Evolutionary conservation across 2,797 vertebrate species (phyloP), one percentile per base, ranked within the genome.

Genomic region (Staurois parvus): DNA sequence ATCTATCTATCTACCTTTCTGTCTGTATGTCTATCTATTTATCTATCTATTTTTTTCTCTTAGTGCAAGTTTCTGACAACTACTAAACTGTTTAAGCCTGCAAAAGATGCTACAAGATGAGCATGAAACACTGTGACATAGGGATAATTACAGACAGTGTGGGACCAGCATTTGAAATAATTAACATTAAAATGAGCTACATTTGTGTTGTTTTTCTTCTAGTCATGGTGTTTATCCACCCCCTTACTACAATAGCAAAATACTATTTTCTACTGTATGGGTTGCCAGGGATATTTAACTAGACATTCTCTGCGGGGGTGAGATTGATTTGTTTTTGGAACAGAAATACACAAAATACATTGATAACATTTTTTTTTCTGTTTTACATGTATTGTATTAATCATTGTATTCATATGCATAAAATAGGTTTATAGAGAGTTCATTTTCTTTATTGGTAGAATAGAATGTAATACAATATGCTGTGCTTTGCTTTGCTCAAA

Each of bases 151-250:
- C 17, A 34, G 67, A 28, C 37, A 48, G 7, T 80, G 29, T 80
- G 48, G 78, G 32, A 19, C 40, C 42, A 80, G 19, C 66, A 48
- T 34, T 79, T 26, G 7, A 29, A 48, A 26, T 48, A 79, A 68
- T 68, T 79, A 79, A 24, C 42, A 32, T 79, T 68, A 79, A 28
- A 66, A 79, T 69, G 40, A 29, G 11, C 26, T 29, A 7, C 37
- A 67, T 79, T 79, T 62, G 10, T n/a, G 24, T n/a, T 45, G 21
- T 24, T 11, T 67, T 79, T 66, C n/a, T 42, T 69, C 40, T 34
- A 69, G 26, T 69, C 40, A 70, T 11, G 42, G 32, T 80, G 42
- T 80, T 70, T 69, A 70, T 80, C 42, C 67, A 80, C 78, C 67
- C 59, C 64, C 28, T 69, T 79, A 48, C 76, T 48, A 52, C 64